Evolutionary conservation across 35 echinoderm and acorn worm genomes (phyloP).

Genomic region (Ptychodera flava): DNA sequence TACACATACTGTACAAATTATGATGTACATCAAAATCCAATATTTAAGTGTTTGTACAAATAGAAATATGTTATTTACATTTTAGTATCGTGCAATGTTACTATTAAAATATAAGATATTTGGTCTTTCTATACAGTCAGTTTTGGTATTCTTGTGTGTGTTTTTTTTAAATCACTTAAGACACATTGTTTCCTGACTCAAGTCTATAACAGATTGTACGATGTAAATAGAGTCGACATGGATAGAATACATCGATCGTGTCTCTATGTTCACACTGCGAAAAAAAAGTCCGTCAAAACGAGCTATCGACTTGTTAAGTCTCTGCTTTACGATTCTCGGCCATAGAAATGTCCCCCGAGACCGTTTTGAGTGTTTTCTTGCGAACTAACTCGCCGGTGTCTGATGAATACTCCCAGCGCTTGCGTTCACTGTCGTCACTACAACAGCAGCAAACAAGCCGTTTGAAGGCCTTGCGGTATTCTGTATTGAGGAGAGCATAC

Average conservation of each 20-base stretch:
- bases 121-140: too few species aligned
- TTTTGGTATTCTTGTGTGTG: not conserved
- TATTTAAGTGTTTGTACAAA: too few species aligned
- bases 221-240: not conserved
- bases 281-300: too few species aligned
- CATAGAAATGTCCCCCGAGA: not conserved
- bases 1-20: too few species aligned
- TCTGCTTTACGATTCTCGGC: not conserved
- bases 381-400: not conserved
- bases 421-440: not conserved
- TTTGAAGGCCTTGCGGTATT: constrained; percentile 76
- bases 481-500: constrained; percentile 65
- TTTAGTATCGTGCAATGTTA: too few species aligned
- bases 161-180: not conserved
- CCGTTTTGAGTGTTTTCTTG: not conserved
- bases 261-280: too few species aligned
- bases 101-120: too few species aligned
- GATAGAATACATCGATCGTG: not conserved
- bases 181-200: too few species aligned
- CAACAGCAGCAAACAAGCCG: not conserved
- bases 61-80: too few species aligned
- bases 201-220: not conserved
- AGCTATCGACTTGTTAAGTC: not conserved
- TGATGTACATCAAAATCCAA: too few species aligned
- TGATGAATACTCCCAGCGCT: not conserved